Evolutionary conservation across 2,113 vertebrate species (phyloP), one percentile per base, ranked within the genome.

Genomic region (Leptocoma aspasia): DNA sequence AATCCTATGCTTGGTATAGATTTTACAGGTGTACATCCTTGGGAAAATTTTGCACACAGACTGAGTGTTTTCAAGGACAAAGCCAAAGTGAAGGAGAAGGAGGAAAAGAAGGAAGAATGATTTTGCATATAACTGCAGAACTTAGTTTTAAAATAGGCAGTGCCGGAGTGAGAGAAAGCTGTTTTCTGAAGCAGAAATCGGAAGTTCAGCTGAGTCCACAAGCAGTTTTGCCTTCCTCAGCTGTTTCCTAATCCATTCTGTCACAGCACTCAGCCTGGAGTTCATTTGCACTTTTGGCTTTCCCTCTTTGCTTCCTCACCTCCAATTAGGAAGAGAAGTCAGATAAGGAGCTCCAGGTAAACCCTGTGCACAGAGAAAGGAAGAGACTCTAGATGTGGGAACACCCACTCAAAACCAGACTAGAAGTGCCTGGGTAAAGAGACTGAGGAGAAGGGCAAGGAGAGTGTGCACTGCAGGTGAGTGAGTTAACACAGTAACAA

Each of bases 121-220:
- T 90, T 79, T 54, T 60, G 72, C 52, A 19, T 27, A 1, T 50
- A 91, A 78, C 64, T 84, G 69, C 78, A 82, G 47, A 84, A 89
- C 10, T 75, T 71, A 1, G 13, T 39, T 91, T 95, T 89, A 82
- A 86, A 95, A 87, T 35, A 87, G 65, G 30, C 64, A 89, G 72
- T 47, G 31, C 31, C 8, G 89, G 41, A 50, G 53, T 9, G 39
- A 91, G 35, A 80, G 59, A 87, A 84, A 69, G 35, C 64, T 66
- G 33, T 81, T 81, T 83, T 78, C 86, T 83, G n/a, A 92, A 78
- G 72, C 83, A 89, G 82, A 83, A 88, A 86, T 57, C 7, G 9
- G 72, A 95, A 95, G 80, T 77, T 89, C 86, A 84, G 72, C 77
- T 68, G 47, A 86, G 76, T 81, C 64, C 76, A 91, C 39, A n/a